Evolutionary conservation across 2,797 vertebrate genomes (phyloP).

Genomic region (Arctocebus calabarensis): DNA sequence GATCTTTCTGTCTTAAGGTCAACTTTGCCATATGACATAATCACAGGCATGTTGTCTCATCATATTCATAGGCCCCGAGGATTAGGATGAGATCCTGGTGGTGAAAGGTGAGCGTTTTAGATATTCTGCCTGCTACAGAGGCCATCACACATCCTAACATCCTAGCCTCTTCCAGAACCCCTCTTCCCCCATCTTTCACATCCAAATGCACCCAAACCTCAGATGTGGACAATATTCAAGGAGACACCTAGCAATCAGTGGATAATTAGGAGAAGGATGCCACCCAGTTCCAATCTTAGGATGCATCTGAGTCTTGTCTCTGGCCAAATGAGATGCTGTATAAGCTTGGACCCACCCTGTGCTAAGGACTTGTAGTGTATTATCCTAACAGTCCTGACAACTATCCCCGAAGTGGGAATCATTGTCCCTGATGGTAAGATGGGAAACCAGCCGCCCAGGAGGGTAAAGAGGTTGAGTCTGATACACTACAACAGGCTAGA

Average conservation of each 20-base stretch:
- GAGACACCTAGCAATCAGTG: background rate
- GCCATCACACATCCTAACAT: accelerated
- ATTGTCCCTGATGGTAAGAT: background rate
- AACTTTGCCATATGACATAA: background rate
- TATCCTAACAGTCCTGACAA: background rate
- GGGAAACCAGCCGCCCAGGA: background rate
- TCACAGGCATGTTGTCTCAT: background rate
- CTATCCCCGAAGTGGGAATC: no score
- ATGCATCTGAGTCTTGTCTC: background rate
- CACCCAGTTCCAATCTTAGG: background rate
- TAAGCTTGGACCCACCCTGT: background rate
- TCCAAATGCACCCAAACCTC: background rate
- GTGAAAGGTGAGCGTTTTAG: background rate
- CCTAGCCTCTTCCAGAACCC: background rate
- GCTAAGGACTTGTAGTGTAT: background rate
- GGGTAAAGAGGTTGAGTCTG: background rate
- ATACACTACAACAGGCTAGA: background rate
- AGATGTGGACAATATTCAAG: background rate
- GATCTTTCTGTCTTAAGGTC: background rate
- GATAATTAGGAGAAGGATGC: background rate
- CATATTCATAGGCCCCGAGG: background rate
- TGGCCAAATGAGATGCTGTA: background rate
- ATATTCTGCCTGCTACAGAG: background rate
- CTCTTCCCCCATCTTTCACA: background rate
- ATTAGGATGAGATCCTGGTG: background rate